Evolutionary conservation across 2,113 vertebrate genomes (phyloP).

Genomic region (Scortum barcoo): DNA sequence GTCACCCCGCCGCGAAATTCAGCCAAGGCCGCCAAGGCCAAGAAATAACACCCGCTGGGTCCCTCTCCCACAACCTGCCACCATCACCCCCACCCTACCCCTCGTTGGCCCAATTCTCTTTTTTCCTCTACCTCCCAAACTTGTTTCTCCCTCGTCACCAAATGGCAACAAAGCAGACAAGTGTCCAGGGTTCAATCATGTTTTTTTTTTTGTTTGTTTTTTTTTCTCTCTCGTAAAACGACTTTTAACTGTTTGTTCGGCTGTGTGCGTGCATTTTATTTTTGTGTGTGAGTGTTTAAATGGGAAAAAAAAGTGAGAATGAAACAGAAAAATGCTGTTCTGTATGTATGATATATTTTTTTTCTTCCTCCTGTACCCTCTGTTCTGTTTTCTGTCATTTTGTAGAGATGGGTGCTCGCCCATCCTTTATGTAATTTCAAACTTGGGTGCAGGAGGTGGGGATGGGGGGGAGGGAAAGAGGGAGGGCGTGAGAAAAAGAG

Average conservation of each 20-base stretch:
- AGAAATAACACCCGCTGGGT: slow-evolving; percentile 89
- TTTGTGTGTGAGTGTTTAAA: slow-evolving; percentile 21
- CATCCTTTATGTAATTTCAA: slow-evolving; percentile 53
- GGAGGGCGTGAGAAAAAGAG: background rate
- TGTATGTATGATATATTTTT: slow-evolving; percentile 57
- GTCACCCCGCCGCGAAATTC: slow-evolving; percentile 96
- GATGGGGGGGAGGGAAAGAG: background rate
- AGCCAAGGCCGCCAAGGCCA: slow-evolving; percentile 90
- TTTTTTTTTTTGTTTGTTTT: too few species aligned
- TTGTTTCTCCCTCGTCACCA: slow-evolving; percentile 70
- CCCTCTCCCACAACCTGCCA: slow-evolving; percentile 44
- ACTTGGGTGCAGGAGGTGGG: slow-evolving; percentile 39
- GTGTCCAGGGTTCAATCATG: slow-evolving; percentile 82
- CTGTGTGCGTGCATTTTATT: slow-evolving; percentile 49
- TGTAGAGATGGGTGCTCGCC: slow-evolving; percentile 42
- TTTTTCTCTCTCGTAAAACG: slow-evolving; percentile 53
- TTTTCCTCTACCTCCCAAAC: slow-evolving; percentile 78
- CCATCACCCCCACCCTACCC: too few species aligned
- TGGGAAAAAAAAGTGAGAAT: slow-evolving; percentile 52
- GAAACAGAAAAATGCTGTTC: slow-evolving; percentile 53
- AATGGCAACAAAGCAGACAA: slow-evolving; percentile 79
- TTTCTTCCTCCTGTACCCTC: slow-evolving; percentile 32
- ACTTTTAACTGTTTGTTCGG: slow-evolving; percentile 70
- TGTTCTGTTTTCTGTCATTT: slow-evolving; percentile 62
- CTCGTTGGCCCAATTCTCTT: slow-evolving; percentile 32